phyloP scores from a whole-genome alignment of 2,888 invertebrate species.

The Axea sp. region DNA sequence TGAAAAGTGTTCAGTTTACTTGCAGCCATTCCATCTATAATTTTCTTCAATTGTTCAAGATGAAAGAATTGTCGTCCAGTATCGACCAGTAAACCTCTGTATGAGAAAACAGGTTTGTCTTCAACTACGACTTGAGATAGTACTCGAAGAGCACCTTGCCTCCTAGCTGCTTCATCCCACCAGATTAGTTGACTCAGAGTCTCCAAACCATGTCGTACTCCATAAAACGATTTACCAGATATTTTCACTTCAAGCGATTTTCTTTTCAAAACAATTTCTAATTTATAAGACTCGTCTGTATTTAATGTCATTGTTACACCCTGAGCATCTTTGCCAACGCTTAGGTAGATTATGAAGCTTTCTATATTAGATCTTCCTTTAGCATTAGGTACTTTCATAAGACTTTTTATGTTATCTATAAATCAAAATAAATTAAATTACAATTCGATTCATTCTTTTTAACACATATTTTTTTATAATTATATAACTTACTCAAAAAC shows the following conservation, averaged over 20 bases:
- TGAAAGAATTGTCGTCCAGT: constrained; percentile 94
- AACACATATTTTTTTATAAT: too few species aligned
- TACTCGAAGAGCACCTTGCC: constrained; percentile 82
- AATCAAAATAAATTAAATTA: not conserved
- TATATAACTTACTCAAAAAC: constrained; percentile 70
- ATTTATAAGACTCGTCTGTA: constrained; percentile 88
- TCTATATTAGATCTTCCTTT: constrained; percentile 72
- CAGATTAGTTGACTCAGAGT: constrained; percentile 90
- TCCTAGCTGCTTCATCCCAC: constrained; percentile 85
- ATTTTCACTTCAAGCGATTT: constrained; percentile 83
- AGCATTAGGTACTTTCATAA: constrained; percentile 71
- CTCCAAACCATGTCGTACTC: constrained; percentile 88
- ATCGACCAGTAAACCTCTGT: constrained; percentile 93
- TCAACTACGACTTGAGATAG: constrained; percentile 84
- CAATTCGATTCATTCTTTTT: too few species aligned
- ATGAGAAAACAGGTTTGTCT: constrained; percentile 89
- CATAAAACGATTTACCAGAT: constrained; percentile 85
- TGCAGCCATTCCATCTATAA: constrained; percentile 93
- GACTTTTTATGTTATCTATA: constrained; percentile 63
- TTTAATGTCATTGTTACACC: constrained; percentile 83
- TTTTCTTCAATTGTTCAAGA: constrained; percentile 85
- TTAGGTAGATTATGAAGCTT: constrained; percentile 72
- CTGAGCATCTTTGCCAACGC: constrained; percentile 77
- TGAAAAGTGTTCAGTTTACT: constrained; percentile 95
- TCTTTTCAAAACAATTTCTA: constrained; percentile 82